Base-by-base conservation (phyloP, 2,888 invertebrate species). In the Ametastegia equiseti region DNA sequence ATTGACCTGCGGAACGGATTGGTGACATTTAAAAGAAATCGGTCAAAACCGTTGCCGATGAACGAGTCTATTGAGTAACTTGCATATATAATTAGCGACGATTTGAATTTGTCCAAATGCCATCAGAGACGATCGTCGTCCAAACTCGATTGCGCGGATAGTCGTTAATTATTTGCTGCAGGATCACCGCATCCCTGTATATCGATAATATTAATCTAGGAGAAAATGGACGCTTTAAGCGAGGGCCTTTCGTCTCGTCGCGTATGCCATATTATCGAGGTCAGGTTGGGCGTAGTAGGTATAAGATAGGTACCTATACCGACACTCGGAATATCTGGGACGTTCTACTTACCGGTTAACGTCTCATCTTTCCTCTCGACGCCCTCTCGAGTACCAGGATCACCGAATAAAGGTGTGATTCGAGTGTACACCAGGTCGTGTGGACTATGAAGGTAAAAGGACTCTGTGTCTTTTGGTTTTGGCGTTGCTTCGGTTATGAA, bases 401-500 rank as follows among this genome's bases (percentile, higher is more conserved):
- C 93, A 89, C 95, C 95, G 92, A 97, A 97, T 83, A 97, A 93
- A 89, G 97, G 97, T 78, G 97, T 94, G 73, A 97, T 97, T 78
- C 97, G 94, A 90, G 97, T 97, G 92, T 97, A 97, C 83, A 95
- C 94, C 63, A 97, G 93, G 86, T 96, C 96, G 82, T 96, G 95
- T 0, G 96, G 96, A 88, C 96, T 96, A 92, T 97, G 97, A 78
- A 98, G 93, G 90, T 97, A 98, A 93, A 97, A 98, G 6, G 96
- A 95, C 87, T 95, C 95, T n/a, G 87, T 84, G 82, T 90, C 89
- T 84, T 90, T 89, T 7, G 88, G 84, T 67, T 88, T 89, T 11
- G 87, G 85, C 42, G 78, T n/a, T 0, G 89, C 84, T 15, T 91
- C 90, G 71, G 86, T 85, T 80, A 90, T 89, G 81, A 88, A 91